Conservation (phyloP, 2,113 vertebrate genomes). For the Neolamprologus tretocephalus region DNA sequence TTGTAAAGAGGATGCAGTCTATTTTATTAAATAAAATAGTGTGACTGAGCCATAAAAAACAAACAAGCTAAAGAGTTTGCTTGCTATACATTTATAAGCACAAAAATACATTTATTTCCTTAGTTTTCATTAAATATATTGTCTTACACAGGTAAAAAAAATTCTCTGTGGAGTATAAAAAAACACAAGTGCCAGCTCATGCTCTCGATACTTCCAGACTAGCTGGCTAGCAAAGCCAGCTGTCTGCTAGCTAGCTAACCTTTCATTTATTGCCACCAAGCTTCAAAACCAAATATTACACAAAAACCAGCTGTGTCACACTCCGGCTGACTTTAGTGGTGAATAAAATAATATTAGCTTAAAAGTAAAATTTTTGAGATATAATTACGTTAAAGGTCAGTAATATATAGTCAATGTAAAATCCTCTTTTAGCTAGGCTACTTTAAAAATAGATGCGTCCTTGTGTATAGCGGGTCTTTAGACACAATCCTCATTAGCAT, state of each 20-base stretch:
- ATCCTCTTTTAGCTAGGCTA: background rate
- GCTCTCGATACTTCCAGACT: background rate
- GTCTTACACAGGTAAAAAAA: background rate
- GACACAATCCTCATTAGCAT: conserved; percentile 28
- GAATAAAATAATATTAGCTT: background rate
- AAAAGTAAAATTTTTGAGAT: background rate
- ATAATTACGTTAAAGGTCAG: background rate
- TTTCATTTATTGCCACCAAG: background rate
- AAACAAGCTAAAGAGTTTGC: background rate
- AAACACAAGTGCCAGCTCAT: background rate
- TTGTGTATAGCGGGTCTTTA: background rate
- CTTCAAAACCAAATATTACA: background rate
- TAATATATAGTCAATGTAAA: background rate
- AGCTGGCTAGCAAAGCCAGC: background rate
- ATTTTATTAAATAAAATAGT: background rate
- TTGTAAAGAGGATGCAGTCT: background rate
- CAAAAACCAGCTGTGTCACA: background rate
- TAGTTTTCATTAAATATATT: background rate
- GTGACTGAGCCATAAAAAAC: background rate
- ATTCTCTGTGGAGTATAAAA: background rate
- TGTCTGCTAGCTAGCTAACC: background rate
- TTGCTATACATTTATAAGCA: background rate
- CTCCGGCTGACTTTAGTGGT: background rate
- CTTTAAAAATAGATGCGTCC: background rate
- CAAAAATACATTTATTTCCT: rapidly evolving